Base-by-base conservation (phyloP, 2,113 vertebrate genomes). In the Illadopsis cleaveri region DNA sequence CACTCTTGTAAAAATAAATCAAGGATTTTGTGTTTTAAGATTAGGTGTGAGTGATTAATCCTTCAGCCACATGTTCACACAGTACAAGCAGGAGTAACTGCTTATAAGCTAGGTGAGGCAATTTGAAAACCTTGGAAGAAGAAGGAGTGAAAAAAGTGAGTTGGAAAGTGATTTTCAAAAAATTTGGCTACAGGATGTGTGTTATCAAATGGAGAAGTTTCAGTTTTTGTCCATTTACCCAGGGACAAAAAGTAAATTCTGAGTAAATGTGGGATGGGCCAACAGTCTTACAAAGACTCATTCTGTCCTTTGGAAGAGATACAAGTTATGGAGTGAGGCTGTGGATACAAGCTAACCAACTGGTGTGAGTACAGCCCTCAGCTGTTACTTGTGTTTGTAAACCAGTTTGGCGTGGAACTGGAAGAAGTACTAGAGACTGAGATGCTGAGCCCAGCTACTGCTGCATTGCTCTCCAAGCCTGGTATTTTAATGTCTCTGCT, bases 51-150 rank as follows among this genome's bases (percentile, higher is more conserved):
- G 15, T 70, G 21, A 19, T 17, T 61, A 12, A 7, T 75, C 13
- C 3, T 47, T 85, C 19, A 66, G 11, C 9, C 6, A 21, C 4
- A 0, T 15, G 12, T 35, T 82, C 5, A 15, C 5, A 3, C 3
- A 60, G 37, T 54, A 51, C 15, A 70, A 17, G 8, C 33, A 45
- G 33, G n/a, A n/a, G 18, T 53, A 47, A 17, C 69, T 91, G n/a
- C 37, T 62, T 27, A 21, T 0, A 7, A 78, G 14, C 10, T 31
- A 30, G 27, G 16, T 72, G 38, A 70, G 64, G 24, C 23, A 58
- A 6, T 84, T 89, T 78, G 15, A 71, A 92, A 33, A 7, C 37
- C 22, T 82, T 79, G 4, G 15, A 40, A 5, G 75, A 35, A 16
- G 10, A 62, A 47, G 8, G 33, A 20, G 15, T 37, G 23, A 40